Evolutionary conservation across 2,888 invertebrate genomes (phyloP).

Genomic region (Rhyacophila evoluta): DNA sequence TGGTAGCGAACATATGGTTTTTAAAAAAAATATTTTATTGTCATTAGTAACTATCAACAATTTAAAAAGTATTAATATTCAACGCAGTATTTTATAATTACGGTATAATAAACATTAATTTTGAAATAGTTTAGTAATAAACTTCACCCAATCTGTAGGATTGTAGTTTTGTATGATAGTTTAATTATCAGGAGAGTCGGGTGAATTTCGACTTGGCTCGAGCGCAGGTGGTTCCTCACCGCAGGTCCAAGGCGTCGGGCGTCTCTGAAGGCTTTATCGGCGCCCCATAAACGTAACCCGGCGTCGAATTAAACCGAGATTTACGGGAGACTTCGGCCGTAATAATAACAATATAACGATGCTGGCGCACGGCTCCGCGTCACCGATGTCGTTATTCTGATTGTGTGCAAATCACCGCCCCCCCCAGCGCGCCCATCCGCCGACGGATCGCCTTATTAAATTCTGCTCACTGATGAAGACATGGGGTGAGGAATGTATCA

Average conservation of each 20-base stretch:
- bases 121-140: no score
- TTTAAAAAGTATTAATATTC: no score
- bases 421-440: neutral
- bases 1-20: no score
- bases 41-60: no score
- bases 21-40: no score
- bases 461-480: neutral
- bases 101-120: no score
- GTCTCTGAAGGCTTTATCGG: conserved; percentile 8
- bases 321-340: conserved; percentile 12
- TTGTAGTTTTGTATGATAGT: no score
- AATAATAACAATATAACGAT: conserved; percentile 19
- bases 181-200: no score
- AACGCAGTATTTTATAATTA: no score
- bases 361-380: conserved; percentile 3
- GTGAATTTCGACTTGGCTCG: no score
- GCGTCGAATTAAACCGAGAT: conserved; percentile 21
- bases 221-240: neutral
- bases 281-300: conserved; percentile 19
- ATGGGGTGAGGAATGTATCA: neutral
- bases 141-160: no score
- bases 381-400: conserved; percentile 20
- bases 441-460: conserved; percentile 11
- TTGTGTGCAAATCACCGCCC: conserved; percentile 17
- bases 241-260: conserved; percentile 12